phyloP scores from a whole-genome alignment of 2,888 invertebrate genomes.

The Chamaedrilus cognettii region DNA sequence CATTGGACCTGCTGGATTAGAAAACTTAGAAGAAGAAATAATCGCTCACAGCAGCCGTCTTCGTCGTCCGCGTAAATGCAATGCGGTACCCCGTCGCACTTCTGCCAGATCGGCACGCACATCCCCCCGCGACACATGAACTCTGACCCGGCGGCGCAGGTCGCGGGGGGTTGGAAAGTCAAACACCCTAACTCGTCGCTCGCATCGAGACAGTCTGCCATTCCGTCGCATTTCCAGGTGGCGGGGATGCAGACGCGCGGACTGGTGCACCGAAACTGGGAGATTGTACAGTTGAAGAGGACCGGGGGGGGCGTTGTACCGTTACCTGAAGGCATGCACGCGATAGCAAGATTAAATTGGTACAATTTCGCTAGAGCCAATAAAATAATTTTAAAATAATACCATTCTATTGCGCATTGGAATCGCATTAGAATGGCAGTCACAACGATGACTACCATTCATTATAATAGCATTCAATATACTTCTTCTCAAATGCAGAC shows the following conservation, averaged over 20 bases:
- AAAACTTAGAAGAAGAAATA: too few species aligned
- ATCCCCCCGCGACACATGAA: slow-evolving; percentile 43
- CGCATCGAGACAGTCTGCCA: slow-evolving; percentile 22
- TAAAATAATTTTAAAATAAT: too few species aligned
- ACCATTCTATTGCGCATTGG: too few species aligned
- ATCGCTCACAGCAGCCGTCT: slow-evolving; percentile 10
- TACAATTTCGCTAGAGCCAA: too few species aligned
- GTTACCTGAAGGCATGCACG: neutral
- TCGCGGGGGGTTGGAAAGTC: neutral
- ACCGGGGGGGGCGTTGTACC: neutral
- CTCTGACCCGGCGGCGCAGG: slow-evolving; percentile 66
- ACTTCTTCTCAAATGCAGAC: too few species aligned
- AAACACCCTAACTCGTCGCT: slow-evolving; percentile 22
- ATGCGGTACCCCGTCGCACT: slow-evolving; percentile 41
- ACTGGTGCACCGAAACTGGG: slow-evolving; percentile 10
- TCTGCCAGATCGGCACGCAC: slow-evolving; percentile 41
- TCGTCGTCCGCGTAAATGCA: slow-evolving; percentile 37
- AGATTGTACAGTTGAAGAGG: neutral
- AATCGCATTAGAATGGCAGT: too few species aligned
- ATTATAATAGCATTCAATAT: too few species aligned
- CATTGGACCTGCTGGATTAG: too few species aligned
- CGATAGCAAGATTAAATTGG: too few species aligned
- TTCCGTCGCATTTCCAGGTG: slow-evolving; percentile 20
- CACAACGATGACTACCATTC: too few species aligned
- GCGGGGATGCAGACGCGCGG: slow-evolving; percentile 14